These are phyloP conservation scores for Catostomus latipinnis DNA, from an alignment of 2,797 vertebrate genomes.

Conservation along the genomic window DNA sequence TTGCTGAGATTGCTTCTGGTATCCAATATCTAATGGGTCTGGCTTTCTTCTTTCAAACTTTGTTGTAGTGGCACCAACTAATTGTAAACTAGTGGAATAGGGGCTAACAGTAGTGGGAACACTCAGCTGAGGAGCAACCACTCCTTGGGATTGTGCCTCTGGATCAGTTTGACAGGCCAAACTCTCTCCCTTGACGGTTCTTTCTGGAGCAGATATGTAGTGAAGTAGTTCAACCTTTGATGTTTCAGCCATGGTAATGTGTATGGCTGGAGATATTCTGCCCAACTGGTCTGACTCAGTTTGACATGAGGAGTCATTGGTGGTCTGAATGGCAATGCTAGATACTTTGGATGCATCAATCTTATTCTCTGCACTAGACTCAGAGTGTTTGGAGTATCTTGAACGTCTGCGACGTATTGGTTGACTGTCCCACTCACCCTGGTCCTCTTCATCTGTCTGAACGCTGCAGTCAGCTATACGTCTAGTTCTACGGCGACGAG, in stretches of 20 bases:
- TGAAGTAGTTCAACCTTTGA: conserved; percentile 93
- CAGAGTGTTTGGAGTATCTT: conserved; percentile 88
- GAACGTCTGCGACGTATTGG: conserved; percentile 91
- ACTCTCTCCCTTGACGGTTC: conserved; percentile 94
- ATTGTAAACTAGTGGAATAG: conserved; percentile 92
- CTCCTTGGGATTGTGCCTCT: conserved; percentile 87
- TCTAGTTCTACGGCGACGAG: conserved; percentile 86
- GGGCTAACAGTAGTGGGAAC: conserved; percentile 92
- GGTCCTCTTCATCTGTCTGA: conserved; percentile 97
- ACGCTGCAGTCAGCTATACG: conserved; percentile 96
- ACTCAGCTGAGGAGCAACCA: conserved; percentile 88
- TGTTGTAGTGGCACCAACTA: conserved; percentile 85
- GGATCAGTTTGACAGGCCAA: conserved; percentile 97
- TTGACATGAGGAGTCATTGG: conserved; percentile 95
- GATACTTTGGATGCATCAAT: conserved; percentile 83
- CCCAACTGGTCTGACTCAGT: conserved; percentile 92
- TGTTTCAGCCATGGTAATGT: conserved; percentile 90
- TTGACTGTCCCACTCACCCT: conserved; percentile 92
- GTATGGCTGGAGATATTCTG: conserved; percentile 93
- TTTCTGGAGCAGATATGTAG: conserved; percentile 97
- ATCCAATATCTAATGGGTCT: conserved; percentile 95
- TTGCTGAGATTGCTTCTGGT: conserved; percentile 86
- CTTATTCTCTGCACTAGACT: conserved; percentile 85
- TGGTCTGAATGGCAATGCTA: conserved; percentile 96
- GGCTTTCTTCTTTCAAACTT: conserved; percentile 97